Percentiles rank a stretch among this genome's conserved stretches.
Conservation (phyloP, 2,113 vertebrate genomes). For the Machaerirhynchus nigripectus region DNA sequence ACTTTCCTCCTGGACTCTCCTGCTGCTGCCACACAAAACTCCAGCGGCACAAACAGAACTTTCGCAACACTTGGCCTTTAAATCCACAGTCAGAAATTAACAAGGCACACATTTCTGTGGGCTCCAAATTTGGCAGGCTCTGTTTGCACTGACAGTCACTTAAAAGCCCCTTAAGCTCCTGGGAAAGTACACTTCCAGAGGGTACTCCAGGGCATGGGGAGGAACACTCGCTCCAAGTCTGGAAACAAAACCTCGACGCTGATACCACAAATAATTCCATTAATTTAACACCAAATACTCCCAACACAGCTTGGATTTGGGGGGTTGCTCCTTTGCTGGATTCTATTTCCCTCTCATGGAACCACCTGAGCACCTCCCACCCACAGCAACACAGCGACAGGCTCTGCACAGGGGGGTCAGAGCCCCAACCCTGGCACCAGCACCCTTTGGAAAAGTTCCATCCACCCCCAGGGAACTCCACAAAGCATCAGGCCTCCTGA, state of each 20-base stretch:
- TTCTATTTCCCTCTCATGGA: not conserved
- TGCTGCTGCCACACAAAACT: not conserved
- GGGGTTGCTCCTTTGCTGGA: not conserved
- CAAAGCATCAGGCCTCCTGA: not conserved
- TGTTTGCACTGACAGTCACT: not conserved
- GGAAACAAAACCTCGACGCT: not conserved
- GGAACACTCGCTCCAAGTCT: not conserved
- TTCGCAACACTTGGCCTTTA: not conserved
- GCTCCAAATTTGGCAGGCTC: not conserved
- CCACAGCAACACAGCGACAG: not conserved
- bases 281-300: rapidly evolving
- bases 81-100: constrained; percentile 51
- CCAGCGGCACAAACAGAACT: not conserved
- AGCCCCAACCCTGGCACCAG: not conserved
- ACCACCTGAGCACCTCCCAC: not conserved
- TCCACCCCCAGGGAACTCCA: not conserved
- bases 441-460: not conserved
- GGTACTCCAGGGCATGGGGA: not conserved
- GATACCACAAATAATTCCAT: not conserved
- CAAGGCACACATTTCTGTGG: not conserved
- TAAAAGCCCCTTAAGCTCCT: not conserved
- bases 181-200: not conserved
- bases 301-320: not conserved
- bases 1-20: not conserved
- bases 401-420: not conserved